These are phyloP conservation scores for Drosophila tropicalis DNA, from an alignment of 1,140 invertebrate species.

Conservation along the genomic window DNA sequence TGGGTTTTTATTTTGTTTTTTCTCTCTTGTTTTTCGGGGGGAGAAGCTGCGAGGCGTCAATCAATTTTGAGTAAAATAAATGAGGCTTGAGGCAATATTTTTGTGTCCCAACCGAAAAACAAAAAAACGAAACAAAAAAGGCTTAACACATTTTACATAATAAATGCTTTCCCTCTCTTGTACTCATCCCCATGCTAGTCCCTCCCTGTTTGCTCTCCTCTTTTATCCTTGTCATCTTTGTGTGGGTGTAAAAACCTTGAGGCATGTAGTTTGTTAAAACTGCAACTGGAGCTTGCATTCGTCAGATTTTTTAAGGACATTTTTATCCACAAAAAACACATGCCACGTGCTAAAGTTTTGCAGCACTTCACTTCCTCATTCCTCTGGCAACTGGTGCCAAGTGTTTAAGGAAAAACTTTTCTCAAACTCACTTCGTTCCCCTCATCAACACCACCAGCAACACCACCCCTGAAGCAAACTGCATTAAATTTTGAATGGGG, in stretches of 20 bases:
- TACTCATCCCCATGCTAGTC: background rate
- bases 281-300: slow-evolving; percentile 9
- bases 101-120: background rate
- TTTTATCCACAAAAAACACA: slow-evolving; percentile 15
- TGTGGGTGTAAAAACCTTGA: background rate
- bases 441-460: too few relatives aligned
- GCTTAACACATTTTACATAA: slow-evolving; percentile 14
- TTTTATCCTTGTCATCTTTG: background rate
- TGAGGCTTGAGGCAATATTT: slow-evolving; percentile 59
- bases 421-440: background rate
- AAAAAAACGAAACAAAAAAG: slow-evolving; percentile 1
- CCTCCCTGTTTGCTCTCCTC: background rate
- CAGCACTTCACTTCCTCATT: background rate
- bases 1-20: slow-evolving; percentile 1
- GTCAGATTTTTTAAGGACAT: slow-evolving; percentile 8
- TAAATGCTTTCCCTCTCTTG: slow-evolving; percentile 3
- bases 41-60: slow-evolving; percentile 46
- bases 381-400: background rate
- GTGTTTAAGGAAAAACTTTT: slow-evolving; percentile 29
- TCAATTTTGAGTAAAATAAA: slow-evolving; percentile 75
- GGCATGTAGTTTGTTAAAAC: background rate
- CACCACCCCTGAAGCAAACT: slow-evolving; percentile 29
- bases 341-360: slow-evolving; percentile 1
- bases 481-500: slow-evolving; percentile 63
- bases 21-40: background rate